Evolutionary conservation across 1,140 invertebrate species (phyloP).

Genomic region (Holotrichia oblita): DNA sequence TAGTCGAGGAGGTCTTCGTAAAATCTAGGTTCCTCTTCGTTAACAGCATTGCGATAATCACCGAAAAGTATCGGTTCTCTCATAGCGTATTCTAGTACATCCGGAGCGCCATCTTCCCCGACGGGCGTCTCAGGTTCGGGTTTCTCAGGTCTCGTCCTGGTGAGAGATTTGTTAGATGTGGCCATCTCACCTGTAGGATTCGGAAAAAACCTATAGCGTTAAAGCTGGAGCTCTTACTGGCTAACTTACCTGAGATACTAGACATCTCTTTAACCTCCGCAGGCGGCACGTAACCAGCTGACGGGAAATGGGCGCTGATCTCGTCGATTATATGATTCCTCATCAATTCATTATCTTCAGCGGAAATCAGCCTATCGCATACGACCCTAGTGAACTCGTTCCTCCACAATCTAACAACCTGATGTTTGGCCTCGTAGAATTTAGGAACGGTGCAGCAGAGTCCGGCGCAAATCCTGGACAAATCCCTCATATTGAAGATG

Average conservation of each 20-base stretch:
- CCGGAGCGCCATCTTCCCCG: too few relatives aligned
- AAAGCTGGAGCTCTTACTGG: too few relatives aligned
- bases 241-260: too few relatives aligned
- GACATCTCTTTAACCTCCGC: conserved; percentile 28
- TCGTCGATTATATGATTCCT: conserved; percentile 63
- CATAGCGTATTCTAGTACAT: conserved; percentile 74
- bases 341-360: conserved; percentile 67
- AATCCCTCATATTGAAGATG: conserved; percentile 91
- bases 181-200: too few relatives aligned
- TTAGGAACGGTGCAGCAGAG: conserved; percentile 77
- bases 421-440: conserved; percentile 72
- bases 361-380: conserved; percentile 83
- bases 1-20: conserved; percentile 93
- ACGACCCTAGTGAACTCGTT: conserved; percentile 89
- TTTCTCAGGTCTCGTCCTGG: too few relatives aligned
- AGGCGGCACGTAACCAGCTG: conserved; percentile 15
- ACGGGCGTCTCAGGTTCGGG: too few relatives aligned
- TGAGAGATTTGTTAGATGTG: too few relatives aligned
- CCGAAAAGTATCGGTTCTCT: conserved; percentile 87
- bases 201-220: too few relatives aligned
- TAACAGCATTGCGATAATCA: conserved; percentile 85
- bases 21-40: conserved; percentile 77
- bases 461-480: conserved; percentile 84
- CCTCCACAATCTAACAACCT: conserved; percentile 85
- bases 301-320: conserved; percentile 63